Conservation (phyloP, 2,797 vertebrate species). For the Molothrus ater region DNA sequence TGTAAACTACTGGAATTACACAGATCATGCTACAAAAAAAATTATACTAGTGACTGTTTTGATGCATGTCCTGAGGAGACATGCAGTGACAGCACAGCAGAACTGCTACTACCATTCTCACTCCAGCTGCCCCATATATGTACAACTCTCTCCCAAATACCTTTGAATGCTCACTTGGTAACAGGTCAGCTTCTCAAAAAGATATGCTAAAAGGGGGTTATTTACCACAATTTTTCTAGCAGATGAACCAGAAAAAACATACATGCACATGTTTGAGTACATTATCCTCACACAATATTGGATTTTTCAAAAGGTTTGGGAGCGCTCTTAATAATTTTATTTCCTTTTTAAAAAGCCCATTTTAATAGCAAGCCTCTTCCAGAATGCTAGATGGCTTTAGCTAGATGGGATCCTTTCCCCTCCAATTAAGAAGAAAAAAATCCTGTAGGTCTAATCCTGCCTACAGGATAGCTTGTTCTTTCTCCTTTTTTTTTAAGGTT, state of each 20-base stretch:
- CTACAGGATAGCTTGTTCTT: background rate
- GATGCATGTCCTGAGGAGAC: slow-evolving; percentile 9
- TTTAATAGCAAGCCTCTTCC: background rate
- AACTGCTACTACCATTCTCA: slow-evolving; percentile 22
- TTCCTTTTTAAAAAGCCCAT: background rate
- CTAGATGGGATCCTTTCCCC: background rate
- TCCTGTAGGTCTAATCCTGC: background rate
- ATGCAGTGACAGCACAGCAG: background rate
- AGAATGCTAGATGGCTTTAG: background rate
- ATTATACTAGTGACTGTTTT: background rate
- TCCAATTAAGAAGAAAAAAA: slow-evolving; percentile 10
- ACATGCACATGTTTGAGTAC: accelerated
- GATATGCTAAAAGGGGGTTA: background rate
- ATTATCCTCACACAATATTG: background rate
- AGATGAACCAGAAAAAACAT: background rate
- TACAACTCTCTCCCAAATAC: background rate
- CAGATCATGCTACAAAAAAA: background rate
- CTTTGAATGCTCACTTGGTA: background rate
- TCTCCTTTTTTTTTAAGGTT: background rate
- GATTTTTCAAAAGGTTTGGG: background rate
- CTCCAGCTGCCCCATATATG: background rate
- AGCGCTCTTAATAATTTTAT: background rate
- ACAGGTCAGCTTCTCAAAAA: background rate
- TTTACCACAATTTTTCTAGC: background rate
- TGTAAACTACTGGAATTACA: background rate